These are phyloP conservation scores for Leptestheria dahalacensis DNA, from an alignment of 1,140 invertebrate species.

Conservation along the genomic window DNA sequence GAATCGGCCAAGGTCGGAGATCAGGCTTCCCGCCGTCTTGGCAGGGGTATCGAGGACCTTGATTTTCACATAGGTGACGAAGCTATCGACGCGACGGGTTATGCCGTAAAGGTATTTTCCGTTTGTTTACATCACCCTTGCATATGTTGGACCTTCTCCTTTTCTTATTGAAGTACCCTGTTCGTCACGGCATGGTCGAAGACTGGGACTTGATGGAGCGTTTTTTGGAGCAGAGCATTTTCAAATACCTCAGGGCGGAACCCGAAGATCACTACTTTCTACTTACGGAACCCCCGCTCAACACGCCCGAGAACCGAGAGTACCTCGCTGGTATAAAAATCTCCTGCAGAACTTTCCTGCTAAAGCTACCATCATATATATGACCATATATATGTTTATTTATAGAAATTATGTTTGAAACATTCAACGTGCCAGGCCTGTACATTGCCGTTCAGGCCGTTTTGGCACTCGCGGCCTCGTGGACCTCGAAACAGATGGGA, in stretches of 20 bases:
- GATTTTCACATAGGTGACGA: constrained; percentile 98
- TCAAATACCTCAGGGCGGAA: constrained; percentile 94
- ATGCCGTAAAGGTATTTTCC: constrained; percentile 83
- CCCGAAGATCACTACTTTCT: constrained; percentile 99
- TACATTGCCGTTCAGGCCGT: constrained; percentile 99
- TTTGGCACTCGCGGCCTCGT: constrained; percentile 90
- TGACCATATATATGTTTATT: background rate
- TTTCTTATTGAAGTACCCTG: constrained; percentile 65
- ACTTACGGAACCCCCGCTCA: constrained; percentile 94
- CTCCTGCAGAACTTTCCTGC: too few relatives aligned
- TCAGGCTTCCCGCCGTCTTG: constrained; percentile 69
- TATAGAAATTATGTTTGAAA: constrained; percentile 98
- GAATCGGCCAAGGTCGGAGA: constrained; percentile 89
- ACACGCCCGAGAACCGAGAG: constrained; percentile 99
- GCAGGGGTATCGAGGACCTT: constrained; percentile 92
- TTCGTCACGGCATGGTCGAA: constrained; percentile 95
- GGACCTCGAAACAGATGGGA: constrained; percentile 74
- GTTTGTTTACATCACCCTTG: too few relatives aligned
- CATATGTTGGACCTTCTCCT: constrained; percentile 17
- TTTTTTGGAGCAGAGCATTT: constrained; percentile 97
- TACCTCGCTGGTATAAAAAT: constrained; percentile 71
- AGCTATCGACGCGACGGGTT: constrained; percentile 86
- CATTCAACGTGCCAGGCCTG: constrained; percentile 97
- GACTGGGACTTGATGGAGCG: constrained; percentile 99
- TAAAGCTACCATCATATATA: background rate